Base-by-base conservation (phyloP, 2,113 vertebrate genomes). In the Spermophilus dauricus region DNA sequence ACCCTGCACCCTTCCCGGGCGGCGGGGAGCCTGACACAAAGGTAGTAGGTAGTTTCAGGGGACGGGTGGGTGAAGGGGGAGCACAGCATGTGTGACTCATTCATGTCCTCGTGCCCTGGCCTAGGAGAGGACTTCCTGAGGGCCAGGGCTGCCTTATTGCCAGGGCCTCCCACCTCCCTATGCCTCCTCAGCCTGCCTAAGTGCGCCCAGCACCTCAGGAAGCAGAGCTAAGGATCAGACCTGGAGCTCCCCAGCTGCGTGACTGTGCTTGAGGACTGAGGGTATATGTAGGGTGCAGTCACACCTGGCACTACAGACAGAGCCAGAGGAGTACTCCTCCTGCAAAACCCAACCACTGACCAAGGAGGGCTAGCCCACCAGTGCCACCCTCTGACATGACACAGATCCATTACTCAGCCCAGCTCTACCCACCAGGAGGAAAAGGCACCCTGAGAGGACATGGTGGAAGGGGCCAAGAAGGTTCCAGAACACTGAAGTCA, bases 401-500 rank as follows among this genome's bases (percentile, higher is more conserved):
- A 53, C 30, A 84, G 53, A 86, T 16, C n/a, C 77, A 56, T 51
- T 17, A 22, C 2, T 8, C 72, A 81, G 72, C 8, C 69, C 48
- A 37, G 82, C 26, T 39, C 88, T 39, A 5, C 9, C 26, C 37
- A 12, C 37, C 78, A 61, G 85, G 42, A 93, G 56, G 11, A 73
- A 26, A 22, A 48, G 51, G 26, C 26, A 26, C 82, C 72, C 26
- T 45, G 26, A n/a, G 42, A 1, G 56, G 13, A 82, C 65, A 4
- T 13, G 34, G 37, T 22, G 24, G 5, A 85, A 18, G 56, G 87
- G 28, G 12, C 51, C 37, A 28, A 88, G 13, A 78, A 92, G 56
- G 14, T 89, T 89, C 96, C 73, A 86, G 88, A 91, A 91, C 34
- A 75, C 5, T 8, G 82, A 91, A 58, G 53, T 17, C 14, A n/a